These are phyloP conservation scores for Helicoverpa assulta DNA, from an alignment of 2,888 invertebrate species.

Conservation along the genomic window DNA sequence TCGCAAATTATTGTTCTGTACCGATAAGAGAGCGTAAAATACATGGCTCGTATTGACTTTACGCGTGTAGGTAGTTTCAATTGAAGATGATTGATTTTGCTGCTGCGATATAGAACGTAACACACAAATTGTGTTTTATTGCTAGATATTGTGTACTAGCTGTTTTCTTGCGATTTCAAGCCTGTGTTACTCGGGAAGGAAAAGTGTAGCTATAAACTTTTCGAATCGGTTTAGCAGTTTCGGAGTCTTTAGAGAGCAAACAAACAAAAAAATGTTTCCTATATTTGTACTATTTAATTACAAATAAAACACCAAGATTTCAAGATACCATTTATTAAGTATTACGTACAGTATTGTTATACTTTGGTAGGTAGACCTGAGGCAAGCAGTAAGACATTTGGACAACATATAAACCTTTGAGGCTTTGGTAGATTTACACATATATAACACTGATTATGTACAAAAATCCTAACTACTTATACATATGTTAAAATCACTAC, in stretches of 20 bases:
- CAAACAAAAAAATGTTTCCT: no score
- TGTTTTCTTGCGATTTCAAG: no score
- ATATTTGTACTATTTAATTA: no score
- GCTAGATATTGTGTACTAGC: no score
- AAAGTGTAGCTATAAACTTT: no score
- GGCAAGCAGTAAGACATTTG: slow-evolving; percentile 61
- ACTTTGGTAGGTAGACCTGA: slow-evolving; percentile 65
- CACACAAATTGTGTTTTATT: no score
- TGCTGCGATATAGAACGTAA: no score
- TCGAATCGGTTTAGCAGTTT: no score
- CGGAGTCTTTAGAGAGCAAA: no score
- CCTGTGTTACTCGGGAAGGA: no score
- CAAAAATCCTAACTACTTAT: slow-evolving; percentile 50
- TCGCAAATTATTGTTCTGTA: background rate
- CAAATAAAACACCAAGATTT: slow-evolving; percentile 36
- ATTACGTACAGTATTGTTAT: slow-evolving; percentile 61
- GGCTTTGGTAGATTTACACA: slow-evolving; percentile 50
- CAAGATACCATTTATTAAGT: slow-evolving; percentile 64
- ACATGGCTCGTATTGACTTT: slow-evolving; percentile 1
- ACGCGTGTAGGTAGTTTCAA: background rate
- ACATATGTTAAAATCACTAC: slow-evolving; percentile 51
- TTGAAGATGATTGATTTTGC: no score
- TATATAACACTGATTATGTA: slow-evolving; percentile 47
- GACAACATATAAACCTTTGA: slow-evolving; percentile 56
- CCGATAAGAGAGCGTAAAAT: slow-evolving; percentile 13